A percentile compares a stretch with the other conserved stretches of the same genome.
Conservation (phyloP, 2,797 vertebrate genomes). For the Vipera ursinii region DNA sequence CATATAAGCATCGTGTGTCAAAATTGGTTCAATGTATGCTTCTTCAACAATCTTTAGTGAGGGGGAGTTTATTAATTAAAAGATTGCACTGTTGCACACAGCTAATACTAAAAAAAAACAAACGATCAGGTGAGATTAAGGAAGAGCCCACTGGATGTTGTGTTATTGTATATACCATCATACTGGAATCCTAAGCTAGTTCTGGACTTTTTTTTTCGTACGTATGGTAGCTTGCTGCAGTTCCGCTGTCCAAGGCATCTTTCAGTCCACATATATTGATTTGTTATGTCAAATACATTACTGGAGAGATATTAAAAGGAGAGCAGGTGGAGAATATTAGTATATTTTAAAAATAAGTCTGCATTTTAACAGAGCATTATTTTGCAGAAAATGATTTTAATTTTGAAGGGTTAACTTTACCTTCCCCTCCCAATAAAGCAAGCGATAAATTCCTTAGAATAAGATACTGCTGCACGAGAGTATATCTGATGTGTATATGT, state of each 20-base stretch:
- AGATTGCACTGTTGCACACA: background rate
- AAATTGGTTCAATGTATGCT: background rate
- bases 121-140: background rate
- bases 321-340: background rate
- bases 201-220: background rate
- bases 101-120: background rate
- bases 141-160: background rate
- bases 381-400: background rate
- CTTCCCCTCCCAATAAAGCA: background rate
- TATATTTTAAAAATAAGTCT: background rate
- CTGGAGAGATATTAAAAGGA: background rate
- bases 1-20: background rate
- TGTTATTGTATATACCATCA: background rate
- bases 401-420: background rate
- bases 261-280: background rate
- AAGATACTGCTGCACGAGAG: background rate
- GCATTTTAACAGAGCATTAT: background rate
- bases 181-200: background rate
- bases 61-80: background rate
- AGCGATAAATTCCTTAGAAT: background rate
- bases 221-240: background rate
- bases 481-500: background rate
- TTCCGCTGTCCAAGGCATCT: no score
- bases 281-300: background rate
- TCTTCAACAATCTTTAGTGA: background rate